These are phyloP conservation scores for Euspilapteryx auroguttella DNA, from an alignment of 2,888 invertebrate genomes.

Conservation along the genomic window DNA sequence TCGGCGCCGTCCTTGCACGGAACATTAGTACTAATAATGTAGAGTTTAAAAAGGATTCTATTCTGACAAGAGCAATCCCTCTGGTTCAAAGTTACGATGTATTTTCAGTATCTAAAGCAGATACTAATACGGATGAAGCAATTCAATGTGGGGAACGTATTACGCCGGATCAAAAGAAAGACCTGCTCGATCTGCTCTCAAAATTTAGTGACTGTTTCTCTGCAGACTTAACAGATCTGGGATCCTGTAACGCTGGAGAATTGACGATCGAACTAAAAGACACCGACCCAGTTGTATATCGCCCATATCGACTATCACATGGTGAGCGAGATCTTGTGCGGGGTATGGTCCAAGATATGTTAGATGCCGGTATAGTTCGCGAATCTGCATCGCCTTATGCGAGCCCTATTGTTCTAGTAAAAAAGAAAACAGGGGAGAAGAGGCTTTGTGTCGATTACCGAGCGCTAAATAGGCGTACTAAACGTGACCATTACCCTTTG, in stretches of 20 bases:
- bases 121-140: background rate
- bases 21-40: background rate
- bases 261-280: slow-evolving; percentile 1
- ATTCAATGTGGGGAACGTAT: background rate
- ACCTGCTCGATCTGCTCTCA: background rate
- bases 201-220: slow-evolving; percentile 1
- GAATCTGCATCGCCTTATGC: too few relatives aligned
- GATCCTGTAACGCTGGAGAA: background rate
- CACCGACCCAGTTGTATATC: too few relatives aligned
- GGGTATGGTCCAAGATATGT: too few relatives aligned
- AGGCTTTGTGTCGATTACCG: too few relatives aligned
- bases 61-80: background rate
- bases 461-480: too few relatives aligned
- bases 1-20: background rate
- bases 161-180: background rate
- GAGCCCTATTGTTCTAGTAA: too few relatives aligned
- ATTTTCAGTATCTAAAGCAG: background rate
- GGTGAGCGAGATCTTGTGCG: too few relatives aligned
- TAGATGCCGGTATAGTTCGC: too few relatives aligned
- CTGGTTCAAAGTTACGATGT: background rate
- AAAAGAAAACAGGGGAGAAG: too few relatives aligned
- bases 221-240: slow-evolving; percentile 1
- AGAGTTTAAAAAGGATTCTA: background rate
- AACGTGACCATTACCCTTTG: too few relatives aligned
- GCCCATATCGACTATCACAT: too few relatives aligned